These are phyloP conservation scores for Myotis brandtii DNA, from an alignment of 2,113 vertebrate genomes.

Conservation along the genomic window DNA sequence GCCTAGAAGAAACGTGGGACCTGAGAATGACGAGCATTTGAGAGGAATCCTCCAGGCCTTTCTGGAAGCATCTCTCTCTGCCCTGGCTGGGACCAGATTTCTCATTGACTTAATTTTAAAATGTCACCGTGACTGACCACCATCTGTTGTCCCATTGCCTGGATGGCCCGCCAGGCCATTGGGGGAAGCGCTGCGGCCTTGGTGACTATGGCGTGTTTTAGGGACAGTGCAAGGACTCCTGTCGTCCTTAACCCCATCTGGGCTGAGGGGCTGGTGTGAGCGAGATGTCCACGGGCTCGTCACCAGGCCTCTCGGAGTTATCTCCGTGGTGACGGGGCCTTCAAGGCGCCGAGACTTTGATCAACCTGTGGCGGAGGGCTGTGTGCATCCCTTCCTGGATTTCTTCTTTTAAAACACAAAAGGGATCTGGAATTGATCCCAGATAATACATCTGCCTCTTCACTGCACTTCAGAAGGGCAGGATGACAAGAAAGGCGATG, in stretches of 20 bases:
- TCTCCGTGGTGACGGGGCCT: not conserved
- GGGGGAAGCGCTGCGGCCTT: accelerated
- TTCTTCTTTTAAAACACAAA: constrained; percentile 64
- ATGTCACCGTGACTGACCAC: not conserved
- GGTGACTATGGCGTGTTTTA: not conserved
- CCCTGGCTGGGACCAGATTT: not conserved
- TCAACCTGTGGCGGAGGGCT: constrained; percentile 66
- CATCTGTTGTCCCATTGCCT: not conserved
- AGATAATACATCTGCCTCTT: constrained; percentile 78
- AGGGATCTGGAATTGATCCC: constrained; percentile 72
- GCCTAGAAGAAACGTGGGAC: not conserved
- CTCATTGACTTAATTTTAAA: not conserved
- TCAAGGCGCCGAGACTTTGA: constrained; percentile 42
- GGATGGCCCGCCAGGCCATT: not conserved
- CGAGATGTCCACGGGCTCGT: not conserved
- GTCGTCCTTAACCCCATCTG: not conserved
- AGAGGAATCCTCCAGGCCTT: not conserved
- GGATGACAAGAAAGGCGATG: constrained; percentile 78
- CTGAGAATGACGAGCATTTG: not conserved
- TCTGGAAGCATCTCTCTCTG: not conserved
- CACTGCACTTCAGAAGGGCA: constrained; percentile 78
- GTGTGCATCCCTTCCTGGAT: constrained; percentile 64
- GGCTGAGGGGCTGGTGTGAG: not conserved
- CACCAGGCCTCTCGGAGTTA: not conserved
- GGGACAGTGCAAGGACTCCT: not conserved